Base-by-base conservation (phyloP, 2,888 invertebrate genomes). In the Cephalotes varians region DNA sequence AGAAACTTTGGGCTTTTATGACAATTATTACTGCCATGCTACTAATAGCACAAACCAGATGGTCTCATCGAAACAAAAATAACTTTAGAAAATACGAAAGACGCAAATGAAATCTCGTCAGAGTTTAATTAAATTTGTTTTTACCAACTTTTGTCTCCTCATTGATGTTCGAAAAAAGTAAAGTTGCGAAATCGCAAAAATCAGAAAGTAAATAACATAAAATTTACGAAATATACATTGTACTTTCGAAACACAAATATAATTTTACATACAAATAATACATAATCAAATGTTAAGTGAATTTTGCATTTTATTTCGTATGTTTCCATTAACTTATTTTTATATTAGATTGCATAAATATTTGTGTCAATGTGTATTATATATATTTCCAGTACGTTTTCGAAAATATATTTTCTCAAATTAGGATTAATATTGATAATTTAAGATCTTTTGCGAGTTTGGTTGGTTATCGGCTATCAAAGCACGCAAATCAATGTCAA, bases 401-500 rank as follows among this genome's bases (percentile, higher is more conserved):
- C 15, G 12, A 15, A 71, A 34, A n/a, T 25, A 18, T 21, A 31
- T 69, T 6, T 56, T 40, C 1, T 62, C 15, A 62, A 62, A 25
- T 40, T 37, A 12, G 1, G 2, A 31, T 40, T 10, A 5, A 44
- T 58, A n/a, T 21, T 31, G 28, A 31, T 40, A 40, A 1, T 58
- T 72, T 28, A 72, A 40, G 3, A 3, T 49, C 37, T 6, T 73
- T 28, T 37, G 4, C 2, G 18, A 62, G 3, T 25, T 34, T 6
- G 10, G 4, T 4, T 44, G 21, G 25, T 37, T 64, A 60, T 64
- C 76, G 21, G n/a, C 12, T 79, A 77, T 82, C 65, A 31, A 12
- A 34, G 37, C 37, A 21, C 44, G 58, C 60, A 60, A 80, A 69
- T 82, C 82, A 67, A 79, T 15, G 80, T 79, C 69, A 44, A 44